Percentiles rank a stretch among this genome's conserved stretches.
These are phyloP conservation scores for Drosophila subsilvestris DNA, from an alignment of 2,888 invertebrate genomes.

Conservation along the genomic window DNA sequence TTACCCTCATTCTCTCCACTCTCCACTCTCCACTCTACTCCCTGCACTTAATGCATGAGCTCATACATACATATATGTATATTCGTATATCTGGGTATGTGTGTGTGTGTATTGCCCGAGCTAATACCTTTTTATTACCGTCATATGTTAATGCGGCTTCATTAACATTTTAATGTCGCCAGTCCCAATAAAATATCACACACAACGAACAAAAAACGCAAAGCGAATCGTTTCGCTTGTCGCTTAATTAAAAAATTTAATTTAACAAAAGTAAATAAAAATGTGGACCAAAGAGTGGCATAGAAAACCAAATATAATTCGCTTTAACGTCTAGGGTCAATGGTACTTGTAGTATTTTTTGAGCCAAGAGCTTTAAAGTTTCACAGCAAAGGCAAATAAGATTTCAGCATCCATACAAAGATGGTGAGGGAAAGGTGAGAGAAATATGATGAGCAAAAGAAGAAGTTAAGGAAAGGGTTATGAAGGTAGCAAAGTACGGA, in stretches of 20 bases:
- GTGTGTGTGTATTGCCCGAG: constrained; percentile 40
- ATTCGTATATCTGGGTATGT: constrained; percentile 26
- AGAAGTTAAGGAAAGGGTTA: neutral
- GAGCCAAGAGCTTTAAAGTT: neutral
- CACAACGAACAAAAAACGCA: constrained; percentile 11
- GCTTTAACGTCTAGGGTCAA: constrained; percentile 12
- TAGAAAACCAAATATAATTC: constrained; percentile 50
- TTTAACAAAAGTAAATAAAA: constrained; percentile 62
- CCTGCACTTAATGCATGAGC: constrained; percentile 37
- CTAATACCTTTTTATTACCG: constrained; percentile 78
- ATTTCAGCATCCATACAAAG: too few species aligned
- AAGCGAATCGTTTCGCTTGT: constrained; percentile 30
- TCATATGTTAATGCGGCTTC: constrained; percentile 80
- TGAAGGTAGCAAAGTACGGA: constrained; percentile 13
- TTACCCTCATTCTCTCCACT: neutral
- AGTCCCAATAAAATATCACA: constrained; percentile 48
- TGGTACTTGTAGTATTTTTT: neutral
- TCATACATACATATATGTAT: constrained; percentile 36
- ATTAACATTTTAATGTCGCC: constrained; percentile 78
- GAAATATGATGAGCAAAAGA: neutral
- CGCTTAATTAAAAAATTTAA: constrained; percentile 77
- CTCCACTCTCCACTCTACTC: neutral
- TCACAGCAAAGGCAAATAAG: constrained; percentile 1
- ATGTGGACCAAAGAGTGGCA: constrained; percentile 21
- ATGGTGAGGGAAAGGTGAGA: neutral